Conservation (phyloP, 1,140 invertebrate genomes). For the Acromyrmex charruanus region DNA sequence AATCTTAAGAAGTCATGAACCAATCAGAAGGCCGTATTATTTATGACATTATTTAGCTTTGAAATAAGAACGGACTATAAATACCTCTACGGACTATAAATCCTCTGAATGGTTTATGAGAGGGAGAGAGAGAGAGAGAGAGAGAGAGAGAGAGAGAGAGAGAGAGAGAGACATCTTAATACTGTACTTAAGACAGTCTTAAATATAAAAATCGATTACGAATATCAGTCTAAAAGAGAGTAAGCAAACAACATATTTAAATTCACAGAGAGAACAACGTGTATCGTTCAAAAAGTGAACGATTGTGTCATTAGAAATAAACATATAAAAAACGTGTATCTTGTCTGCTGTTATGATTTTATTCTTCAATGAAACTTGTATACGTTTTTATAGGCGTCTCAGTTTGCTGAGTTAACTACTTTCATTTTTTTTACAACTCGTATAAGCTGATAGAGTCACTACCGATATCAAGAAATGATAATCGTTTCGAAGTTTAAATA, state of each 20-base stretch:
- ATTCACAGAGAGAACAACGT: slow-evolving; percentile 41
- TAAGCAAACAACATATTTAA: slow-evolving; percentile 54
- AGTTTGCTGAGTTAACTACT: neutral
- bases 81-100: no score
- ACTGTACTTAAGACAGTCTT: no score
- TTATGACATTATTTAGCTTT: no score
- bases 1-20: no score
- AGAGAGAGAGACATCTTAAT: no score
- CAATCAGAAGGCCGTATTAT: no score
- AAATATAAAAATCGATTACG: no score
- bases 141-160: no score
- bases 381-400: neutral
- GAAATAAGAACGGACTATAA: no score
- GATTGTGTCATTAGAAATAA: neutral
- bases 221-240: neutral
- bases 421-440: neutral
- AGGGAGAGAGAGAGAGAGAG: no score
- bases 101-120: no score
- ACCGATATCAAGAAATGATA: neutral
- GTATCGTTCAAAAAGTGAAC: slow-evolving; percentile 1
- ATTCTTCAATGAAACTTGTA: neutral
- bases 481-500: neutral
- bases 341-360: neutral
- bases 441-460: neutral
- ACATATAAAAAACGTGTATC: neutral